A percentile compares a stretch with the other conserved stretches of the same genome.
These are phyloP conservation scores for Phaonia tiefii DNA, from an alignment of 2,888 invertebrate genomes.

Conservation along the genomic window DNA sequence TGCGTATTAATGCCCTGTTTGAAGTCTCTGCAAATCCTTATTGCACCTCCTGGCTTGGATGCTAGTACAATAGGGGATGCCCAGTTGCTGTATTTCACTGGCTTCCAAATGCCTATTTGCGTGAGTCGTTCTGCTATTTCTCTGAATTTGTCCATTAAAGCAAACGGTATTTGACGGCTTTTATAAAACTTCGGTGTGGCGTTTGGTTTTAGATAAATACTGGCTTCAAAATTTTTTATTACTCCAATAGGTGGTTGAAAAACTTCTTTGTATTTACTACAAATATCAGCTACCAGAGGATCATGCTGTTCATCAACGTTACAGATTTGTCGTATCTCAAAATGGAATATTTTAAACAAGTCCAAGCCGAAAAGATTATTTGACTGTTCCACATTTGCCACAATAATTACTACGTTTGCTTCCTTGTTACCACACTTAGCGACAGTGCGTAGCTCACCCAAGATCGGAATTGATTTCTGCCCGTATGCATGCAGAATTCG, in stretches of 20 bases:
- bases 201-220: conserved; percentile 64
- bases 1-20: conserved; percentile 68
- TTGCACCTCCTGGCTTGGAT: conserved; percentile 68
- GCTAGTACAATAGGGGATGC: conserved; percentile 74
- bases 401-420: not conserved
- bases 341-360: conserved; percentile 1
- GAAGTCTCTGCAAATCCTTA: conserved; percentile 69
- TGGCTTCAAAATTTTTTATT: conserved; percentile 55
- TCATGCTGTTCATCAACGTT: not conserved
- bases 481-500: not conserved
- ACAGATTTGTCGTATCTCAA: not conserved
- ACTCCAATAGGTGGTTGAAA: not conserved
- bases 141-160: conserved; percentile 58
- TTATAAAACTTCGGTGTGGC: conserved; percentile 65
- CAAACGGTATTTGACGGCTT: conserved; percentile 69
- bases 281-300: not conserved
- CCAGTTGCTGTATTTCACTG: conserved; percentile 71
- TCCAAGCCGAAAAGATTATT: conserved; percentile 23
- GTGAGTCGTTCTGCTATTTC: conserved; percentile 66
- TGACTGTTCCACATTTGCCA: not conserved
- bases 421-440: conserved; percentile 18
- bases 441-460: conserved; percentile 14
- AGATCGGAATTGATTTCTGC: not conserved
- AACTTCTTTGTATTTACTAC: not conserved
- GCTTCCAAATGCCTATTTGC: conserved; percentile 55